A percentile compares a stretch with the other conserved stretches of the same genome.
These are phyloP conservation scores for Linurgus olivaceus DNA, from an alignment of 2,797 vertebrate species.

Conservation along the genomic window DNA sequence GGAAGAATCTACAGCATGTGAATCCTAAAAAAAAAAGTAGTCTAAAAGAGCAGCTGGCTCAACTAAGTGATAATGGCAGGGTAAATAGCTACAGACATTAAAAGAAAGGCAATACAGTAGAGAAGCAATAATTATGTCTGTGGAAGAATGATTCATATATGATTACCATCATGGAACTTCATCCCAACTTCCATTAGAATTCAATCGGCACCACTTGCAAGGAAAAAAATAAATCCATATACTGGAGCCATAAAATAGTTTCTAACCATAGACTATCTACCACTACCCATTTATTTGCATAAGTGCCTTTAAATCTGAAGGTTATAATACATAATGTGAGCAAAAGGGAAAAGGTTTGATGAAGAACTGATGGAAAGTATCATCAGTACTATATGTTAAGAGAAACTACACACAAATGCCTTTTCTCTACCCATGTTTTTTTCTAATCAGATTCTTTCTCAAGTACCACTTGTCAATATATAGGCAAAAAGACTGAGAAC, in stretches of 20 bases:
- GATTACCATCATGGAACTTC: not conserved
- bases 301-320: not conserved
- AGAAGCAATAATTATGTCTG: slow-evolving; percentile 1
- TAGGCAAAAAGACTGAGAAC: not conserved
- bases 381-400: not conserved
- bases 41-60: not conserved
- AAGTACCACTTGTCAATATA: not conserved
- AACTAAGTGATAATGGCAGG: not conserved
- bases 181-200: not conserved
- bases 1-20: not conserved
- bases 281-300: not conserved
- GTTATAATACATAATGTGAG: not conserved
- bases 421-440: not conserved
- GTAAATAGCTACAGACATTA: not conserved
- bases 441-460: not conserved
- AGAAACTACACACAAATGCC: not conserved
- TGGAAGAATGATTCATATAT: slow-evolving; percentile 6
- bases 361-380: not conserved
- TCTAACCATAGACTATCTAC: not conserved
- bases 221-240: not conserved
- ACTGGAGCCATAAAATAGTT: not conserved
- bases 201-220: not conserved
- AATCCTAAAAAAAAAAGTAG: not conserved
- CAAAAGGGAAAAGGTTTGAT: not conserved
- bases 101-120: not conserved